Base-by-base conservation (phyloP, 2,888 invertebrate species). In the Melieria crassipennis region DNA sequence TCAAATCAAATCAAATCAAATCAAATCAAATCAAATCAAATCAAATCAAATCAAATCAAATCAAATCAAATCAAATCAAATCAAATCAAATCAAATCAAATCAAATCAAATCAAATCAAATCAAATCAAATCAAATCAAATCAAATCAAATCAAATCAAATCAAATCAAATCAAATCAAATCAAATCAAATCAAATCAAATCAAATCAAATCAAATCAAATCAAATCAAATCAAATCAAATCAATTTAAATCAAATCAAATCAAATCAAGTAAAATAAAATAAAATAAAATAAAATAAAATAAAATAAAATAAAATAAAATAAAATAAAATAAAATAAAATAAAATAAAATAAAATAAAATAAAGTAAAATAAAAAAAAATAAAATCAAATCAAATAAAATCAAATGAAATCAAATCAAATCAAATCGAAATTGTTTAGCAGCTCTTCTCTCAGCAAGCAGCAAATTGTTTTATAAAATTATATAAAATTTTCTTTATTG, bases 221-320 rank as follows among this genome's bases (percentile, higher is more conserved):
- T 52, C 11, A 52, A 52, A 52, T 52, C 11, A 52, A 52, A 6
- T 52, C 11, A 52, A 52, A 52, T 52, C 11, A 52, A 52, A 52
- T 52, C 11, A 52, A 52, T 4, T 4, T 3, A 52, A 52, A 52
- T 52, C 11, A 52, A 52, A 52, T 52, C 3, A 52, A 52, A 7
- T 52, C 11, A 52, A 52, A 52, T 52, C 11, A 52, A 52, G 4
- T 52, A 0, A 52, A 52, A 52, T 52, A 3, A 52, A 52, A 52
- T 52, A 3, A 52, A 52, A 52, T 52, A 3, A 52, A 52, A 52
- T 52, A 3, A 52, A 52, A 52, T 4, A 3, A 52, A 52, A 52
- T 52, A 52, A 52, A 52, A 7, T 52, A 52, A 52, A 52, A 52
- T 52, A 52, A 52, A 52, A 52, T 52, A 52, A 52, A 52, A 52